Percentiles rank a stretch among this genome's conserved stretches.
These are phyloP conservation scores for Hyles lineata DNA, from an alignment of 2,888 invertebrate species.

Conservation along the genomic window DNA sequence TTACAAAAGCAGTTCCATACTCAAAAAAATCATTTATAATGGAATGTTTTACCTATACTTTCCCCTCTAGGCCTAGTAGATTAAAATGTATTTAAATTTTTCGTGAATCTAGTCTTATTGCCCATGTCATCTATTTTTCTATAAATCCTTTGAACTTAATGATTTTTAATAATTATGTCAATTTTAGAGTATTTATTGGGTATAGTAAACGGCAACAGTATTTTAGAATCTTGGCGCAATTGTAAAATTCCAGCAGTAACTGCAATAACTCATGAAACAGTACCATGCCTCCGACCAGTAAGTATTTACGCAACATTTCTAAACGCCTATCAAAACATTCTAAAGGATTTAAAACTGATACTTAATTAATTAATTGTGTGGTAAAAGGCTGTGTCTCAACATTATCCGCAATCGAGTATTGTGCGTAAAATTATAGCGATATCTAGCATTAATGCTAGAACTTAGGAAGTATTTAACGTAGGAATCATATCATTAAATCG, in stretches of 20 bases:
- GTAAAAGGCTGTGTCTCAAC: too few species aligned
- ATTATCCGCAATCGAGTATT: too few species aligned
- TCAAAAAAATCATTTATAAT: background rate
- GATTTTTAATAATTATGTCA: slow-evolving; percentile 73
- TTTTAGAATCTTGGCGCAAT: slow-evolving; percentile 45
- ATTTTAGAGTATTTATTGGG: slow-evolving; percentile 69
- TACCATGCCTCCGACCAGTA: slow-evolving; percentile 64
- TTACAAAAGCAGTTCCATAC: background rate
- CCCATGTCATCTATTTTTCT: slow-evolving; percentile 56
- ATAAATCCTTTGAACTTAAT: slow-evolving; percentile 56
- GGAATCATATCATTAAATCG: too few species aligned
- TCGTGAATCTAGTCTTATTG: slow-evolving; percentile 60
- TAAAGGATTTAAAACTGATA: too few species aligned
- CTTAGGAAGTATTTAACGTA: too few species aligned
- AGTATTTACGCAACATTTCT: slow-evolving; percentile 45
- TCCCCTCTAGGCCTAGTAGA: slow-evolving; percentile 57
- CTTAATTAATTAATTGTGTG: too few species aligned
- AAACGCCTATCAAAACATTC: too few species aligned
- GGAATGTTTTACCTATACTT: background rate
- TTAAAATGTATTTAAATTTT: slow-evolving; percentile 42
- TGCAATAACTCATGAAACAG: slow-evolving; percentile 58
- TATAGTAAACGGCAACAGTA: slow-evolving; percentile 46
- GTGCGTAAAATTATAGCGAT: too few species aligned
- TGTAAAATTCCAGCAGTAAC: slow-evolving; percentile 60
- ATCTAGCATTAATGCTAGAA: too few species aligned